Base-by-base conservation (phyloP, 2,113 vertebrate species). In the Prietella phreatophila region DNA sequence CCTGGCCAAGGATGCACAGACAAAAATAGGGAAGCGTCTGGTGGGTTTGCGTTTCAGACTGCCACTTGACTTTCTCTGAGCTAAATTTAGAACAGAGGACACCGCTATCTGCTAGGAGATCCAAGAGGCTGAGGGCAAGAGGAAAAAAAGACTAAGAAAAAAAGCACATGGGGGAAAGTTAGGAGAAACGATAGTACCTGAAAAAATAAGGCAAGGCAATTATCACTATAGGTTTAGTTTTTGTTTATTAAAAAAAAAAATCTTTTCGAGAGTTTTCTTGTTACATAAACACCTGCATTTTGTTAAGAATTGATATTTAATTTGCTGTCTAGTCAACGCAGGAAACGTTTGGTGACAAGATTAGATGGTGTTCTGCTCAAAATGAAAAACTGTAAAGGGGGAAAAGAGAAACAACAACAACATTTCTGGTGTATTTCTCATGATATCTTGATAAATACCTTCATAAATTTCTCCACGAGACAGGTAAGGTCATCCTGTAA, bases 41-140 rank as follows among this genome's bases (percentile, higher is more conserved):
- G 76, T 89, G 85, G 90, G 88, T 88, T 86, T 88, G 56, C 63
- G 42, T 88, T 83, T 89, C 85, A 85, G 86, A 81, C 78, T 75
- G 63, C 71, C 83, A 73, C 83, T 86, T 91, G 92, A 91, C 92
- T 92, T 92, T 91, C 88, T 88, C 58, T 11, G 20, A 60, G 78
- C 89, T 90, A 89, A 88, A 89, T 86, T 91, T 92, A 92, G 89
- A 91, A 87, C 87, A 92, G 90, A 91, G 91, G 92, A 91, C 89
- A 87, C 81, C 42, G 69, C 87, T 92, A 89, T 91, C 88, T 89
- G 78, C 80, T 50, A 80, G 39, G 80, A 87, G 89, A 92, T 90
- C 88, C 79, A 56, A 88, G 73, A 85, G 85, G 60, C 84, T 36
- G 82, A 89, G 61, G 61, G 30, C 86, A 56, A 55, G 83, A 39